Base-by-base conservation (phyloP, 2,888 invertebrate genomes). In the Calameuta idolon region DNA sequence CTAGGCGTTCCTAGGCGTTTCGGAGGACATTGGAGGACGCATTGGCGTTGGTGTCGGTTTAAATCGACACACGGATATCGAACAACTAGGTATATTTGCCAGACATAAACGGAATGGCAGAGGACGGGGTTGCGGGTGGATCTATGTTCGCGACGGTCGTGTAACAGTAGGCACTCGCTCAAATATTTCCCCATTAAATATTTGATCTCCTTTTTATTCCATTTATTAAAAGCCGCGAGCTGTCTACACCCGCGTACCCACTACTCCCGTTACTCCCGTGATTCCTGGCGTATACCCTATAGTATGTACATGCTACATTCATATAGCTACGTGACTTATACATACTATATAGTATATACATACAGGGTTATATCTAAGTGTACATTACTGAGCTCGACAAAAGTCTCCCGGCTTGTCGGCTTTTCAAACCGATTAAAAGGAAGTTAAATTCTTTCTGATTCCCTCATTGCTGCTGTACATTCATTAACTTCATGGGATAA, bases 151-250 rank as follows among this genome's bases (percentile, higher is more conserved):
- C 33, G 74, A 74, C 74, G 33, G 74, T 83, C 81, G 86, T 83
- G 87, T 88, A 87, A 88, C 88, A 87, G 88, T 87, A 87, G 89
- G 85, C 87, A 84, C 88, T 85, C 87, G 87, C 85, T 89, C 89
- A 89, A 89, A 89, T 89, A 89, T 89, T 89, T 87, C 87, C 86
- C 85, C 85, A 85, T 88, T 88, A 88, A 88, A 89, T 89, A 89
- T 89, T 89, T 89, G 89, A 89, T 87, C 88, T 84, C 85, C 86
- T 89, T 89, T 89, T 89, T 89, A 87, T 89, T 85, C 88, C 87
- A 88, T 89, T 89, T 89, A 89, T 89, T 88, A 89, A 89, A 89
- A 87, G 88, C 87, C 85, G 84, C 80, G 79, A 80, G 75, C 68
- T 55, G 37, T 55, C 75, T 75, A 69, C 31, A 78, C 80, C 77